Evolutionary conservation across 2,113 vertebrate species (phyloP), one percentile per base, ranked within the genome.

Genomic region (Lasiurus borealis): DNA sequence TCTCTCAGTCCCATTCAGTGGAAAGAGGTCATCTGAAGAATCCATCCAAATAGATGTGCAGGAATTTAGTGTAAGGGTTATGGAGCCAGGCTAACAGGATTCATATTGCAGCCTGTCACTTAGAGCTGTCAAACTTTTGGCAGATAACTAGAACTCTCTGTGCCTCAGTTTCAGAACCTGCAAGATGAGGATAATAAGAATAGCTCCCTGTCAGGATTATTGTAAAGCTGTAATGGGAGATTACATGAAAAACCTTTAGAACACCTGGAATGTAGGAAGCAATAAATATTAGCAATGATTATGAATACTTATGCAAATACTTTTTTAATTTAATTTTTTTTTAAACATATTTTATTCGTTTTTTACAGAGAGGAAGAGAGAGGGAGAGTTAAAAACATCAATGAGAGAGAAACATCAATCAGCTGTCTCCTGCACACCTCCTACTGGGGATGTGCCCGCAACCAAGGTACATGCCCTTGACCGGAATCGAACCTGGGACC

Each of bases 101-200:
- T 91, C 54, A 31, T 36, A 75, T 40, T 11, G 69, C 68, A 76
- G 48, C 66, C 48, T 54, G 19, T 54, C 66, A 44, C 23, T 86
- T 48, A 88, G 50, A 88, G 52, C 57, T 91, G 15, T 44, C 36
- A 31, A 40, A 76, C 27, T 3, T 88, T 69, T 1, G 8, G 40
- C 84, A 85, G 82, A 64, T 57, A 62, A 73, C 21, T 81, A 25
- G 46, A 68, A 75, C 23, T 76, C 8, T 46, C 75, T 80, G 66
- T 78, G 21, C 54, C 71, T 94, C 59, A 72, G 54, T 88, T 96
- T 54, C 77, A 59, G 54, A 85, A 50, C 69, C 69, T 91, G 48
- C 29, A 84, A 82, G 9, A 40, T n/a, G 12, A 46, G 48, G 27
- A 57, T 36, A 62, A 40, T 57, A 66, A 90, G 36, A 92, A 14